A percentile compares a stretch with the other conserved stretches of the same genome.
Conservation (phyloP, 2,797 vertebrate genomes). For the Pseudocheirus occidentalis region DNA sequence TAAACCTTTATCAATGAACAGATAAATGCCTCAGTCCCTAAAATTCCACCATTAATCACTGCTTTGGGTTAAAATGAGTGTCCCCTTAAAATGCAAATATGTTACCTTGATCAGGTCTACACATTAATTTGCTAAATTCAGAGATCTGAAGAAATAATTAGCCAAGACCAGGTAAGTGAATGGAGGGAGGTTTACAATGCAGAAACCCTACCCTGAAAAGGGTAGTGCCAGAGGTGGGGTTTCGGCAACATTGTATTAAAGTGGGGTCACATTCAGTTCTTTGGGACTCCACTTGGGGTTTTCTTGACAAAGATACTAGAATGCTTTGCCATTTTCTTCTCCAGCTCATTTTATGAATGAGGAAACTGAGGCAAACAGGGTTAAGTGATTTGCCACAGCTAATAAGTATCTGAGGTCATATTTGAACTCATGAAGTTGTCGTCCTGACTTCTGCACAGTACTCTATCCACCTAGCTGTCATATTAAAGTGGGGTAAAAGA, state of each 20-base stretch:
- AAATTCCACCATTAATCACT: neutral
- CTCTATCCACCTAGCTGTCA: too few relatives aligned
- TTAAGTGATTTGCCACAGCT: neutral
- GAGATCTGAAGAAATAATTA: neutral
- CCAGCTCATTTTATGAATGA: neutral
- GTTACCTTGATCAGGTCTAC: neutral
- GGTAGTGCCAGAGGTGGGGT: too few relatives aligned
- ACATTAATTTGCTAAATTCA: neutral
- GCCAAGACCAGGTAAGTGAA: neutral
- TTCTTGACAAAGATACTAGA: neutral
- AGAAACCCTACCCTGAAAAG: neutral
- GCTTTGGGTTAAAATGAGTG: slow-evolving; percentile 30
- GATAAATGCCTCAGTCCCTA: neutral
- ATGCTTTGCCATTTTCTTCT: neutral
- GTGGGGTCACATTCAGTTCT: too few relatives aligned
- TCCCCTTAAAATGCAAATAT: slow-evolving; percentile 1
- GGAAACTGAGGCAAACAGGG: neutral
- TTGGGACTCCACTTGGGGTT: neutral
- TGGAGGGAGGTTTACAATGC: neutral
- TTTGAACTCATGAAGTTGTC: neutral
- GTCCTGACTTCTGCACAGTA: neutral
- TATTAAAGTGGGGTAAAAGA: neutral
- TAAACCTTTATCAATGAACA: neutral
- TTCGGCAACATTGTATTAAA: neutral
- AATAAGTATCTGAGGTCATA: neutral